Base-by-base conservation (phyloP, 1,140 invertebrate species). In the Adoxophyes honmai region DNA sequence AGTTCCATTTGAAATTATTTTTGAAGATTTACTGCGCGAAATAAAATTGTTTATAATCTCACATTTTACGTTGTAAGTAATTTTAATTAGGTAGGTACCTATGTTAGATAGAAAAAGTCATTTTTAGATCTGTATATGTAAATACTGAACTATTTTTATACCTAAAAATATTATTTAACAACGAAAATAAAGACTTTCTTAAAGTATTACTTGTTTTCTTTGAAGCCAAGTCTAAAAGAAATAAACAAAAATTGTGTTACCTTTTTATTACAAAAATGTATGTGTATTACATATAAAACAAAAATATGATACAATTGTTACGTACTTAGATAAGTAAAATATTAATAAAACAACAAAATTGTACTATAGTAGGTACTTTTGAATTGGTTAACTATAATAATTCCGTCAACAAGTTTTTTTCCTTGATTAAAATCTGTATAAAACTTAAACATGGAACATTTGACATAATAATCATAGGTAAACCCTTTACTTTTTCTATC, bases 221-320 rank as follows among this genome's bases (percentile, higher is more conserved):
- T 8, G 14, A 0, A 77, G 57, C 7, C 70, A 8, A 9, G 28
- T 0, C 11, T 54, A 1, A 56, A 44, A 18, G 35, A 33, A 48
- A 48, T 34, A 10, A 15, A 48, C 14, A 51, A 21, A 16, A 51
- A 11, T 34, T 10, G 34, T 51, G 34, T 69, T 66, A 72, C 62
- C 60, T 42, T 39, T 77, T 70, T 75, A 75, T 70, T 77, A 73
- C 35, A 75, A 77, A 77, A 76, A 76, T 71, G 72, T 48, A 6
- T 53, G 58, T 48, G 63, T 69, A 58, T 52, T 62, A 58, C 55
- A 67, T n/a, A 68, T 75, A 70, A 68, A 38, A 73, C 68, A 66
- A 70, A 68, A 38, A 73, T 70, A 66, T 71, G 67, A 64, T 64
- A 75, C 65, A 64, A 68, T 51, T 38, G n/a, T 48, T 33, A 48